Conservation (phyloP, 1,140 invertebrate species). For the Reticulitermes speratus region DNA sequence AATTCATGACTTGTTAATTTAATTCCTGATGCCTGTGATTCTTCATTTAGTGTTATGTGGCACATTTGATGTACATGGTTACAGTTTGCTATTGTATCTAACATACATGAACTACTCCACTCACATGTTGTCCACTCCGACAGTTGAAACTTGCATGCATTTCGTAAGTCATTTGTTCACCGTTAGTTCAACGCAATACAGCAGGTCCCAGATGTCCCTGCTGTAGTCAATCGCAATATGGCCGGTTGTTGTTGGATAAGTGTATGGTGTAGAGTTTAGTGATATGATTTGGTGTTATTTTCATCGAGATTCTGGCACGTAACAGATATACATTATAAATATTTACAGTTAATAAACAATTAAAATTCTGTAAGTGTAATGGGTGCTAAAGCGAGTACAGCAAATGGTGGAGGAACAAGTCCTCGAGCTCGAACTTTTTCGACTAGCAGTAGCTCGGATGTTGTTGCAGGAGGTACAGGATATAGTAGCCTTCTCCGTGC, state of each 20-base stretch:
- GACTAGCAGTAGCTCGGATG: slow-evolving; percentile 63
- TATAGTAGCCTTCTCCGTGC: slow-evolving; percentile 73
- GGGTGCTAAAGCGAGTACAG: slow-evolving; percentile 81
- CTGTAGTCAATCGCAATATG: slow-evolving; percentile 31
- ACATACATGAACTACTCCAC: too few relatives aligned
- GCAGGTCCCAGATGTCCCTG: not conserved
- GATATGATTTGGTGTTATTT: slow-evolving; percentile 30
- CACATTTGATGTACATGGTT: too few relatives aligned
- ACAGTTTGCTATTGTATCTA: too few relatives aligned
- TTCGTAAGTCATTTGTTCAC: not conserved
- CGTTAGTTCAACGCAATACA: not conserved
- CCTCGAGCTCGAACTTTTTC: slow-evolving; percentile 73
- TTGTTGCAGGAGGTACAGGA: slow-evolving; percentile 58
- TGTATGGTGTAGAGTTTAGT: slow-evolving; percentile 26
- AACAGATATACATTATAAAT: not conserved
- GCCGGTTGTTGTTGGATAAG: slow-evolving; percentile 31
- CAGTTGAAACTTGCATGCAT: not conserved
- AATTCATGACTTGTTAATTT: too few relatives aligned
- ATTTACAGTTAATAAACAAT: not conserved
- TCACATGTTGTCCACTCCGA: too few relatives aligned
- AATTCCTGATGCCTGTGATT: too few relatives aligned
- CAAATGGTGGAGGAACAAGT: slow-evolving; percentile 68
- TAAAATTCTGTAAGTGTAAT: slow-evolving; percentile 47
- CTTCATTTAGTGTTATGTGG: too few relatives aligned
- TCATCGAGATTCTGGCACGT: slow-evolving; percentile 20